These are phyloP conservation scores for Portunus trituberculatus DNA, from an alignment of 1,140 invertebrate genomes.

Conservation along the genomic window DNA sequence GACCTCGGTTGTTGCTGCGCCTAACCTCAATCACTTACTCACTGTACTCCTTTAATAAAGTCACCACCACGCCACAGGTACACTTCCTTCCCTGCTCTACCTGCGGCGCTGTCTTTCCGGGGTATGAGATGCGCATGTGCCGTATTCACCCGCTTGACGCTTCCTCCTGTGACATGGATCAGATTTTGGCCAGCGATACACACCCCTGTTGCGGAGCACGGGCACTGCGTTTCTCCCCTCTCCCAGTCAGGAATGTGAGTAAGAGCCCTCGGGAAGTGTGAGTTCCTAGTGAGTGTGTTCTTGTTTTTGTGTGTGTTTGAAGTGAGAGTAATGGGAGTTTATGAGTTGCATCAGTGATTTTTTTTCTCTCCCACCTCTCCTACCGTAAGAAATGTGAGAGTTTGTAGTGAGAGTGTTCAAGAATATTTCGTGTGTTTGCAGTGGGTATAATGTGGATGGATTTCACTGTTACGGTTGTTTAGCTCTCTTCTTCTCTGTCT, in stretches of 20 bases:
- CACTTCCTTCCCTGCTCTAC: conserved; percentile 89
- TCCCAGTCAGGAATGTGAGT: conserved; percentile 79
- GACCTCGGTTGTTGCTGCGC: no score
- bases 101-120: conserved; percentile 88
- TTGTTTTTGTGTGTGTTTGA: neutral
- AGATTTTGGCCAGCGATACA: conserved; percentile 80
- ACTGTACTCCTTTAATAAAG: no score
- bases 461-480: no score
- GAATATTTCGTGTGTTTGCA: neutral
- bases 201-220: conserved; percentile 93
- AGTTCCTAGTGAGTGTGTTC: neutral
- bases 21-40: no score
- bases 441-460: no score
- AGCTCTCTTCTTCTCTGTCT: neutral
- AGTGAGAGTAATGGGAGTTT: neutral
- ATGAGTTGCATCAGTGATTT: neutral
- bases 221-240: conserved; percentile 88
- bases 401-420: neutral
- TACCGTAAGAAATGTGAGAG: neutral
- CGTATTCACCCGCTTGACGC: conserved; percentile 85
- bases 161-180: conserved; percentile 84
- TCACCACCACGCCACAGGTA: conserved; percentile 82
- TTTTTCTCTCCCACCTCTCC: no score
- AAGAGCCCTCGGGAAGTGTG: neutral
- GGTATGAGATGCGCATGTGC: conserved; percentile 89